These are phyloP conservation scores for Notolabrus celidotus DNA, from an alignment of 2,797 vertebrate genomes.

Conservation along the genomic window DNA sequence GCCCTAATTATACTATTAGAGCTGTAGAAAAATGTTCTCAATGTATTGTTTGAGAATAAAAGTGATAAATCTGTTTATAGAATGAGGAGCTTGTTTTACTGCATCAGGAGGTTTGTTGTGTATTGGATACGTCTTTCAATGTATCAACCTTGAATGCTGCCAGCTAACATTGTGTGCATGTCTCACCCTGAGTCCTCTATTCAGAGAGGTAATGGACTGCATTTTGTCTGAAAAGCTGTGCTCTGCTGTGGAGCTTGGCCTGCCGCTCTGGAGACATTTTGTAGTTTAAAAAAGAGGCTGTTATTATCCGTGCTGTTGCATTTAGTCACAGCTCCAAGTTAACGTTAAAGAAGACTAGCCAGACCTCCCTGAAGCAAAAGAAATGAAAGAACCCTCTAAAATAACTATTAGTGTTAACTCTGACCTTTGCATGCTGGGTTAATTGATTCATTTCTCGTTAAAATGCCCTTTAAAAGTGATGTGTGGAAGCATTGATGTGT, in stretches of 20 bases:
- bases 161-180: not conserved
- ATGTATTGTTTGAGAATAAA: too few species aligned
- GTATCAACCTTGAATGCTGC: not conserved
- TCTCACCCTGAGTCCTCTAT: constrained; percentile 9
- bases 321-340: constrained; percentile 11
- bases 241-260: not conserved
- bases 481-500: not conserved
- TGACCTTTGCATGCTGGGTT: not conserved
- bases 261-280: not conserved
- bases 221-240: constrained; percentile 11
- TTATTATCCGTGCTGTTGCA: not conserved
- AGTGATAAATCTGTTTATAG: too few species aligned
- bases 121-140: not conserved
- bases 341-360: constrained; percentile 3
- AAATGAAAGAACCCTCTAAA: not conserved
- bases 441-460: not conserved
- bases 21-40: too few species aligned
- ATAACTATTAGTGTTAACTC: not conserved
- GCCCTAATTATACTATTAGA: too few species aligned
- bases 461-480: not conserved
- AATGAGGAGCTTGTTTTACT: too few species aligned
- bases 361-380: not conserved
- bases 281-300: not conserved
- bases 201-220: not conserved
- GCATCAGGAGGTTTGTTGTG: not conserved